phyloP scores from a whole-genome alignment of 2,888 invertebrate genomes.

The Drosophila mercatorum region DNA sequence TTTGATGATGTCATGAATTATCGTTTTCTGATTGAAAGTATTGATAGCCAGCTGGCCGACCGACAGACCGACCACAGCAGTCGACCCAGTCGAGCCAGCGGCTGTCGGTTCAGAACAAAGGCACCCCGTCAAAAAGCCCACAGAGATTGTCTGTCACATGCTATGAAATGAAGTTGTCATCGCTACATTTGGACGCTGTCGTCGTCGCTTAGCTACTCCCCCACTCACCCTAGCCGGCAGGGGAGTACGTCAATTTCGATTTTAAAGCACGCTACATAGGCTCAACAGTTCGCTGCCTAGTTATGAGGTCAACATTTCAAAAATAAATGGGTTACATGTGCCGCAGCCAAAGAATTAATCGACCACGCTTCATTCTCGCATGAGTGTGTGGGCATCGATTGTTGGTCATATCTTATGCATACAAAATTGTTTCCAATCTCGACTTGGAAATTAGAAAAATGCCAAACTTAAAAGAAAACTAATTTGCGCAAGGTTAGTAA shows the following conservation, averaged over 20 bases:
- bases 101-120: conserved; percentile 56
- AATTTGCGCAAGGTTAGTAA: conserved; percentile 60
- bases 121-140: conserved; percentile 39
- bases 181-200: conserved; percentile 71
- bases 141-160: conserved; percentile 54
- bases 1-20: conserved; percentile 80
- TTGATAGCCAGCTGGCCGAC: conserved; percentile 47
- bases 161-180: conserved; percentile 75
- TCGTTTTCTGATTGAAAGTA: conserved; percentile 79
- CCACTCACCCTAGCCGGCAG: neutral
- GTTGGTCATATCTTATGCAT: conserved; percentile 7
- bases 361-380: conserved; percentile 3
- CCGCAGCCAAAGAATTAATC: conserved; percentile 23
- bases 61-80: neutral
- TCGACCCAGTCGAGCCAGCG: conserved; percentile 13
- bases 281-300: conserved; percentile 41
- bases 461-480: conserved; percentile 6
- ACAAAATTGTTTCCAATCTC: conserved; percentile 25
- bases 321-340: conserved; percentile 76
- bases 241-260: conserved; percentile 40
- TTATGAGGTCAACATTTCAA: conserved; percentile 77
- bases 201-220: conserved; percentile 45
- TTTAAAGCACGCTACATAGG: conserved; percentile 63
- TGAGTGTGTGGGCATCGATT: conserved; percentile 6
- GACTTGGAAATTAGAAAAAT: neutral